Evolutionary conservation across 2,888 invertebrate species (phyloP).

Genomic region (Nipponacmea schrenckii): DNA sequence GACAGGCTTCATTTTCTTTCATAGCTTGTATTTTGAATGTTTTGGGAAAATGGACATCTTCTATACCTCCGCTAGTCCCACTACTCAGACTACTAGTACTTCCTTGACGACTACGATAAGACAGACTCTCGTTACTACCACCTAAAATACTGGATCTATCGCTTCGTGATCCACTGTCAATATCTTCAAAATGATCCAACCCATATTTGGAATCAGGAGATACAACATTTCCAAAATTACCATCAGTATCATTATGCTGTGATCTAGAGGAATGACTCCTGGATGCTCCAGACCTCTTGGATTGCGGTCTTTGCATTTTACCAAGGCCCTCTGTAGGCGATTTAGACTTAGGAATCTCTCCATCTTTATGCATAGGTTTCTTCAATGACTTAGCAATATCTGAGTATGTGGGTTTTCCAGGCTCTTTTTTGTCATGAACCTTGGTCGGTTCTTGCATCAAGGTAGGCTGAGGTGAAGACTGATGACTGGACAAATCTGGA

Average conservation of each 20-base stretch:
- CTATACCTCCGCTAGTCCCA: constrained; percentile 48
- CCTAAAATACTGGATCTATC: constrained; percentile 28
- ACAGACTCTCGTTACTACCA: constrained; percentile 40
- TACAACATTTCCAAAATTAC: constrained; percentile 35
- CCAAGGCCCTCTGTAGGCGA: background rate
- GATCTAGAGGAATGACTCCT: constrained; percentile 19
- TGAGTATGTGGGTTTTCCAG: constrained; percentile 55
- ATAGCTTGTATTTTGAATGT: constrained; percentile 27
- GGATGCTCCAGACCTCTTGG: constrained; percentile 18
- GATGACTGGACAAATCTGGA: constrained; percentile 10
- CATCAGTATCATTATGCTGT: constrained; percentile 16
- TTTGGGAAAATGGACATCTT: constrained; percentile 46
- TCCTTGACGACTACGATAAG: constrained; percentile 43
- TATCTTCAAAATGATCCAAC: constrained; percentile 58
- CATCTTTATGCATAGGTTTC: constrained; percentile 32
- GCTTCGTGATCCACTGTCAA: constrained; percentile 34
- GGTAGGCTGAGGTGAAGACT: constrained; percentile 5
- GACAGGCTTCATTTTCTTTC: constrained; percentile 11
- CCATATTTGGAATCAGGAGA: constrained; percentile 61
- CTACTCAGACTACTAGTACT: constrained; percentile 54
- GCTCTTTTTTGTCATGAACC: constrained; percentile 17
- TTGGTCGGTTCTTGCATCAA: background rate
- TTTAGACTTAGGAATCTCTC: constrained; percentile 10
- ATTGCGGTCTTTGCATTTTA: constrained; percentile 21
- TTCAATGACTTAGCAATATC: constrained; percentile 57